These are phyloP conservation scores for Pachyramphus minor DNA, from an alignment of 2,113 vertebrate genomes.

Conservation along the genomic window DNA sequence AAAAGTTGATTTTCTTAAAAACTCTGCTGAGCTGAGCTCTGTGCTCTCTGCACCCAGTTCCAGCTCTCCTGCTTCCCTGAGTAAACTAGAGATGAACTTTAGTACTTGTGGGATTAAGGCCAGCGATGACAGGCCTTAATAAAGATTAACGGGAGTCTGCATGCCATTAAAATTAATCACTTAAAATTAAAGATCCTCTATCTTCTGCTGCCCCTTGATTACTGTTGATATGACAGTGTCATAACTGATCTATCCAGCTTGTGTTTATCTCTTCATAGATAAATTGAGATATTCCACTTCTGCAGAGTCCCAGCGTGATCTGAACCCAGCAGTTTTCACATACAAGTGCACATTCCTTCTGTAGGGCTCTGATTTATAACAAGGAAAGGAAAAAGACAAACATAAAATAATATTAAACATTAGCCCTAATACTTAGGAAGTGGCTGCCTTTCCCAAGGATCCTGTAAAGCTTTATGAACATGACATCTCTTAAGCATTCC, in stretches of 20 bases:
- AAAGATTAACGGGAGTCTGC: neutral
- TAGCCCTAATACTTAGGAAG: neutral
- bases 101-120: neutral
- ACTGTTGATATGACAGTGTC: slow-evolving; percentile 6
- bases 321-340: neutral
- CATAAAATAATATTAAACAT: slow-evolving; percentile 1
- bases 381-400: neutral
- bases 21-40: neutral
- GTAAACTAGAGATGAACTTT: neutral
- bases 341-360: neutral
- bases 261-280: neutral
- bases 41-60: neutral
- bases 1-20: neutral
- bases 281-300: neutral
- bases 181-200: slow-evolving; percentile 15
- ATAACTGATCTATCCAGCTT: neutral
- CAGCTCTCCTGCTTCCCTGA: neutral
- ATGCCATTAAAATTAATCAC: slow-evolving; percentile 2
- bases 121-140: neutral
- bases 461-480: neutral
- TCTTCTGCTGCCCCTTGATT: neutral
- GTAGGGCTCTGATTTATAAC: neutral
- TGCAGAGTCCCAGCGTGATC: neutral
- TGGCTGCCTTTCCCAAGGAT: neutral
- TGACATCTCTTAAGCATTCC: neutral